Evolutionary conservation across 2,888 invertebrate genomes (phyloP).

Genomic region (Litoditis marina): DNA sequence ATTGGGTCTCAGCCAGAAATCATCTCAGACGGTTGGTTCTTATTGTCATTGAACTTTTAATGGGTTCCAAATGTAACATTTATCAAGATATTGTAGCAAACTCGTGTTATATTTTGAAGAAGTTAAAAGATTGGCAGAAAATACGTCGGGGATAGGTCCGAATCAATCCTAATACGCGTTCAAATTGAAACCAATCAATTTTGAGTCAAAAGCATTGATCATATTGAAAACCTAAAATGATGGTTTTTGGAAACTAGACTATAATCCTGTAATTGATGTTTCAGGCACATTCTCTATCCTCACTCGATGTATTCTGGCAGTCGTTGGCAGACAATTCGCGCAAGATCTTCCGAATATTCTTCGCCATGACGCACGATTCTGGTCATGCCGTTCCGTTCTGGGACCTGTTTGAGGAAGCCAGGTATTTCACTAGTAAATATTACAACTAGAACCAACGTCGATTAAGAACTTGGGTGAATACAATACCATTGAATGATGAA

Average conservation of each 20-base stretch:
- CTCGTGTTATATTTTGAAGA: no score
- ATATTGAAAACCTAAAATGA: background rate
- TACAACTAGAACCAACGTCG: no score
- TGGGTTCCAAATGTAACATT: no score
- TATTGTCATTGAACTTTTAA: background rate
- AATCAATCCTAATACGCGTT: no score
- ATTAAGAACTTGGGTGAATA: no score
- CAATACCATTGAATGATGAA: no score
- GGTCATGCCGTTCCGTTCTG: slow-evolving; percentile 73
- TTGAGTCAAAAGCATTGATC: background rate
- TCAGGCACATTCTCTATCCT: slow-evolving; percentile 70
- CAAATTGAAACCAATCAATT: no score
- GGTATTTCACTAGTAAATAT: slow-evolving; percentile 8
- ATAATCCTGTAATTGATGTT: background rate
- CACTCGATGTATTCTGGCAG: slow-evolving; percentile 82
- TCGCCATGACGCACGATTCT: slow-evolving; percentile 26
- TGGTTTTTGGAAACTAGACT: background rate
- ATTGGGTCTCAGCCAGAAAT: slow-evolving; percentile 29
- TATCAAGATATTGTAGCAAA: no score
- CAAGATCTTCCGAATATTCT: slow-evolving; percentile 58
- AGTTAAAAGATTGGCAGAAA: no score
- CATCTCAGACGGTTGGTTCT: slow-evolving; percentile 21
- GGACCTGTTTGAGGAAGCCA: slow-evolving; percentile 75
- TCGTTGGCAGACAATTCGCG: slow-evolving; percentile 82
- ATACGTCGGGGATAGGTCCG: no score